phyloP scores from a whole-genome alignment of 2,113 vertebrate species.

The Amblyornis subalaris region DNA sequence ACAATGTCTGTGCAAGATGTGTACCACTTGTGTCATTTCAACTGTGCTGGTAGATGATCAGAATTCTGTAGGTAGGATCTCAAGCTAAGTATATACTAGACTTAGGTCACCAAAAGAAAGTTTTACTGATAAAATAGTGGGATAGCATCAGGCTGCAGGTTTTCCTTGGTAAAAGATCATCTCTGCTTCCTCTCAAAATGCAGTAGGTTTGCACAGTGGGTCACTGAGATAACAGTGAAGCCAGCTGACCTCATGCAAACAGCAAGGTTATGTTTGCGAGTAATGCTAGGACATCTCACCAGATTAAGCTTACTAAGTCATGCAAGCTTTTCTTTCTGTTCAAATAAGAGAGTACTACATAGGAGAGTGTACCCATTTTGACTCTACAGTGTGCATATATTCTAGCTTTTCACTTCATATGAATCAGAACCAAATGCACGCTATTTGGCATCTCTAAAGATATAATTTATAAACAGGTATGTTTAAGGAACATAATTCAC shows the following conservation, averaged over 20 bases:
- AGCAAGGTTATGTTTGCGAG: background rate
- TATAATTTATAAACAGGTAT: background rate
- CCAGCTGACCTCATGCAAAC: background rate
- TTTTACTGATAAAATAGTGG: background rate
- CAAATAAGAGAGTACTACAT: background rate
- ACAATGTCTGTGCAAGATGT: background rate
- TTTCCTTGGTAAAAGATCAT: background rate
- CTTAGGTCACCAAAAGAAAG: background rate
- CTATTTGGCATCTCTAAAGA: background rate
- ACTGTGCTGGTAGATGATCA: background rate
- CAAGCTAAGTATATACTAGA: background rate
- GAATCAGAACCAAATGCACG: background rate
- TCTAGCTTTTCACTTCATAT: background rate
- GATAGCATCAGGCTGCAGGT: background rate
- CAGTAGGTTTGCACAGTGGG: background rate
- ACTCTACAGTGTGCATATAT: background rate
- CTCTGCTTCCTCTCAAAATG: background rate
- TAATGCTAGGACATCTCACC: background rate
- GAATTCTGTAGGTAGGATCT: background rate
- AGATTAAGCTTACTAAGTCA: background rate
- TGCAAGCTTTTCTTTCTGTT: background rate
- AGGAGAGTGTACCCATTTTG: background rate
- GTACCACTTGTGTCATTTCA: background rate
- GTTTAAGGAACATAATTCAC: background rate
- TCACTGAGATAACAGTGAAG: background rate